Percentiles rank a stretch among this genome's conserved stretches.
Conservation (phyloP, 2,888 invertebrate species). For the Tethea ocularis region DNA sequence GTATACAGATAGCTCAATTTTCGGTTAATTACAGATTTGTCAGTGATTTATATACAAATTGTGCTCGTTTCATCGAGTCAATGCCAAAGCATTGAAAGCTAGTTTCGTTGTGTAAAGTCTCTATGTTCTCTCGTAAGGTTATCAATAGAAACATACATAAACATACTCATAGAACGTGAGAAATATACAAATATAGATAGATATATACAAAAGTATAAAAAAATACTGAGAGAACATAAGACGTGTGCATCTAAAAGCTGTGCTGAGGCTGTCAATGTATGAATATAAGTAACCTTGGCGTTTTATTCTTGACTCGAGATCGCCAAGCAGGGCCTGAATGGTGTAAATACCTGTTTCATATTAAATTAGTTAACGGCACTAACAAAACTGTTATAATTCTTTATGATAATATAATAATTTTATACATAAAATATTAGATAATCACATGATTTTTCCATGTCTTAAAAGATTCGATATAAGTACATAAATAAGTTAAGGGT, state of each 20-base stretch:
- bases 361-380: constrained; percentile 77
- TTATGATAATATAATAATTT: not conserved
- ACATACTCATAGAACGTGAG: not conserved
- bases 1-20: constrained; percentile 4
- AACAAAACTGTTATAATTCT: constrained; percentile 40
- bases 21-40: constrained; percentile 40
- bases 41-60: constrained; percentile 53
- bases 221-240: constrained; percentile 54
- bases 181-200: not conserved
- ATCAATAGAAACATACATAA: constrained; percentile 9
- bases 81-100: constrained; percentile 32
- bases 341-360: constrained; percentile 81
- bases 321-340: constrained; percentile 81
- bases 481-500: no score
- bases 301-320: constrained; percentile 80
- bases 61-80: constrained; percentile 31
- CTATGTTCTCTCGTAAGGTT: constrained; percentile 46
- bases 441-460: not conserved
- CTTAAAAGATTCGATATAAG: not conserved
- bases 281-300: constrained; percentile 68
- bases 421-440: not conserved
- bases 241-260: constrained; percentile 67
- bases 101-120: constrained; percentile 33
- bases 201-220: not conserved
- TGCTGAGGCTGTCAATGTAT: constrained; percentile 41